Conservation (phyloP, 2,113 vertebrate genomes). For the Papio anubis region DNA sequence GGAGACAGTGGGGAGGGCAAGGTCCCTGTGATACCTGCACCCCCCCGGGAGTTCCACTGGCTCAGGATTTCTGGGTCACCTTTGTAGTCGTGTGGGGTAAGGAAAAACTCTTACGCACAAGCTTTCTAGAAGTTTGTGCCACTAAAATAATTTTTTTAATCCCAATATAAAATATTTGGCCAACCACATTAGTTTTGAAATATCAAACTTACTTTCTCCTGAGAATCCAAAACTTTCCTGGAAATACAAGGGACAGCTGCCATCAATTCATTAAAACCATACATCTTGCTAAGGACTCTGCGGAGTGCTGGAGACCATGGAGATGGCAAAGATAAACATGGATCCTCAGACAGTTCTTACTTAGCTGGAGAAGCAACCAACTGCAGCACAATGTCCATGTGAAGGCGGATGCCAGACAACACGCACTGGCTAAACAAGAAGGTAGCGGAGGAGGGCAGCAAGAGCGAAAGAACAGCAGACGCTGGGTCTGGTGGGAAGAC, state of each 20-base stretch:
- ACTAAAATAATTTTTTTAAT: neutral
- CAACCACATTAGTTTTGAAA: conserved; percentile 20
- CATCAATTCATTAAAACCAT: neutral
- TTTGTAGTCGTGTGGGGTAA: neutral
- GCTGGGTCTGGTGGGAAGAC: neutral
- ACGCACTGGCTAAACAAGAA: too few relatives aligned
- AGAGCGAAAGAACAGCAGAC: accelerated
- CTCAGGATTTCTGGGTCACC: neutral
- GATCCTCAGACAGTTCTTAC: neutral
- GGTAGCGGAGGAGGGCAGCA: accelerated
- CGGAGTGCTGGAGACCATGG: neutral
- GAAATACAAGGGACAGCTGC: conserved; percentile 4
- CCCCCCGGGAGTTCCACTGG: accelerated
- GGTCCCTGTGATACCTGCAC: neutral
- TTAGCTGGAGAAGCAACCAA: neutral
- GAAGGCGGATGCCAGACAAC: neutral
- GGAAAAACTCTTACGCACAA: neutral
- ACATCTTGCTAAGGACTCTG: neutral
- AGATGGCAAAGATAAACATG: neutral
- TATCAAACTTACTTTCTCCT: neutral
- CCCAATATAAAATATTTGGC: conserved; percentile 25
- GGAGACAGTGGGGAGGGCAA: neutral
- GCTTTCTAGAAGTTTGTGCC: conserved; percentile 28
- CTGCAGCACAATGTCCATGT: accelerated
- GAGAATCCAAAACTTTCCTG: conserved; percentile 10